These are phyloP conservation scores for Eristalis arbustorum DNA, from an alignment of 2,888 invertebrate species.

Conservation along the genomic window DNA sequence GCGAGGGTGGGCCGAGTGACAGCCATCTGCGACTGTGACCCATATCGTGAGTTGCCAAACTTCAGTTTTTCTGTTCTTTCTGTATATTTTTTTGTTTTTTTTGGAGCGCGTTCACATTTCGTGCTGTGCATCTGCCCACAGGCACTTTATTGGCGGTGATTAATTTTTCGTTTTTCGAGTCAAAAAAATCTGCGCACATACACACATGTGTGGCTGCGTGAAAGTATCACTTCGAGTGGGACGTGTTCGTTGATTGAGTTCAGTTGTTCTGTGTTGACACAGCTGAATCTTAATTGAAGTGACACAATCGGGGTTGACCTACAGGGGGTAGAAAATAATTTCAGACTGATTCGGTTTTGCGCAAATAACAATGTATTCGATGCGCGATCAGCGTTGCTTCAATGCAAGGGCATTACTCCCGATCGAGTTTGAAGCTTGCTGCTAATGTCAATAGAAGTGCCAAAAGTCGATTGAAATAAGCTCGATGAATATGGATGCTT, in stretches of 20 bases:
- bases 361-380: neutral
- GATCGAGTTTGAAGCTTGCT: slow-evolving; percentile 9
- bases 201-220: neutral
- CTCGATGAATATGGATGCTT: slow-evolving; percentile 49
- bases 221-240: slow-evolving; percentile 5
- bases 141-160: slow-evolving; percentile 41
- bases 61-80: neutral
- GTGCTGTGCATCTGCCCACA: slow-evolving; percentile 54
- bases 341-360: neutral
- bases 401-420: neutral
- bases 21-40: slow-evolving; percentile 29
- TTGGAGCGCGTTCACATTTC: slow-evolving; percentile 25
- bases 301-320: slow-evolving; percentile 20
- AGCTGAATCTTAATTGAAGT: slow-evolving; percentile 25
- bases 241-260: slow-evolving; percentile 36
- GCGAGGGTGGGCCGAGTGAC: too few relatives aligned
- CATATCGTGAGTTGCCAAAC: slow-evolving; percentile 43
- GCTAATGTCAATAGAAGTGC: slow-evolving; percentile 61
- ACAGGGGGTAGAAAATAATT: slow-evolving; percentile 13
- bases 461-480: slow-evolving; percentile 59
- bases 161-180: slow-evolving; percentile 52
- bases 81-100: neutral
- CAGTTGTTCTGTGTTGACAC: slow-evolving; percentile 16
- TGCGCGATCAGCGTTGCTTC: neutral
- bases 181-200: slow-evolving; percentile 30